Percentiles rank a stretch among this genome's conserved stretches.
Conservation (phyloP, 2,113 vertebrate species). For the Acanthochromis polyacanthus region DNA sequence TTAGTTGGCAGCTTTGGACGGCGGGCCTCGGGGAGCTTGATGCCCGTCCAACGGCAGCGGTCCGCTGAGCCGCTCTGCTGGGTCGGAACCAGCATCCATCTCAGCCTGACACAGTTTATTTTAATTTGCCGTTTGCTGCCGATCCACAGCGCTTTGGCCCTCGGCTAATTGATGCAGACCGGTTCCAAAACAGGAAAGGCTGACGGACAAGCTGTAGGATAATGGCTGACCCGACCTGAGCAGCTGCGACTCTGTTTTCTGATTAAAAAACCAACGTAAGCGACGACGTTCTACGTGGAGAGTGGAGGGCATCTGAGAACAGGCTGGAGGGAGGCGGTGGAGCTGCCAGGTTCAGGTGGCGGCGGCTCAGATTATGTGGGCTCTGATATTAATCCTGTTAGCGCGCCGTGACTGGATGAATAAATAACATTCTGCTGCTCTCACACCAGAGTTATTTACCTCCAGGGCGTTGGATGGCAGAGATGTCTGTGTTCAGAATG, state of each 20-base stretch:
- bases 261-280: constrained; percentile 8
- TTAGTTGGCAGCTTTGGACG: constrained; percentile 61
- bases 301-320: constrained; percentile 40
- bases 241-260: background rate
- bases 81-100: constrained; percentile 45
- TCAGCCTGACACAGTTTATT: constrained; percentile 30
- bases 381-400: constrained; percentile 66
- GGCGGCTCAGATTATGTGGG: constrained; percentile 42
- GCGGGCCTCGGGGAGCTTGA: constrained; percentile 62
- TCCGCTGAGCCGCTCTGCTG: constrained; percentile 55
- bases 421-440: constrained; percentile 47
- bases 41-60: constrained; percentile 56
- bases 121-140: constrained; percentile 55
- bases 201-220: constrained; percentile 4
- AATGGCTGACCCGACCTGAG: constrained; percentile 1
- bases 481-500: constrained; percentile 23
- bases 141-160: constrained; percentile 45
- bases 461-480: constrained; percentile 27
- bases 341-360: constrained; percentile 56
- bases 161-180: constrained; percentile 27
- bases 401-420: constrained; percentile 46
- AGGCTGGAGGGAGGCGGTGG: constrained; percentile 6
- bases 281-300: background rate
- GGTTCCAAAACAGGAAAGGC: constrained; percentile 31
- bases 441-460: constrained; percentile 43